Conservation (phyloP, 1,140 invertebrate species). For the Sycophaga agraensis region DNA sequence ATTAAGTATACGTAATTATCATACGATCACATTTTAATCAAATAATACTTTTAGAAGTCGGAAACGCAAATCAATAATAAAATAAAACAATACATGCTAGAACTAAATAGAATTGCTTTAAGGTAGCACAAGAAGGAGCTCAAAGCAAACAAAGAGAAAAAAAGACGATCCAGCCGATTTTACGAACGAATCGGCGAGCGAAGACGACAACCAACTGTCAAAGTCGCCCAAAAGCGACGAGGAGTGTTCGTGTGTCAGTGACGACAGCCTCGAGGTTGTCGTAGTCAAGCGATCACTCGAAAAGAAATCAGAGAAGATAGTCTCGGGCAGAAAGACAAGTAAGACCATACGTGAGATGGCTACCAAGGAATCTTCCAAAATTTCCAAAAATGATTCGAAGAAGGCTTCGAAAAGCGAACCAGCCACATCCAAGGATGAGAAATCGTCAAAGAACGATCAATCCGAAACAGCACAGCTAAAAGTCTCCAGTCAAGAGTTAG, state of each 20-base stretch:
- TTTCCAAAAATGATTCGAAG: constrained; percentile 32
- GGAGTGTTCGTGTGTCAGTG: constrained; percentile 41
- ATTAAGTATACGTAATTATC: too few species aligned
- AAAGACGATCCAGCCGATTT: background rate
- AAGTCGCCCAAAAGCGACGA: background rate
- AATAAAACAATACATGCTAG: constrained; percentile 8
- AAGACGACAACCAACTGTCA: constrained; percentile 10
- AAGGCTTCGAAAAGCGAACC: constrained; percentile 16
- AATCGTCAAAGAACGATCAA: background rate
- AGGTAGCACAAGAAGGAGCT: constrained; percentile 29
- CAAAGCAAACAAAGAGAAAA: constrained; percentile 29
- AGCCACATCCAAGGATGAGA: background rate
- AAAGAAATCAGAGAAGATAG: constrained; percentile 48
- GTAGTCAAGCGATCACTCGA: constrained; percentile 48
- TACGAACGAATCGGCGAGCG: background rate
- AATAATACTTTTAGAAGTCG: too few species aligned
- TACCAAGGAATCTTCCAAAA: constrained; percentile 29
- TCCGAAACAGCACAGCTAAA: background rate
- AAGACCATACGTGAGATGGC: constrained; percentile 42
- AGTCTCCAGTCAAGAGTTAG: constrained; percentile 2
- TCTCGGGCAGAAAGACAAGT: constrained; percentile 40
- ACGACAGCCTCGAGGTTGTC: constrained; percentile 53
- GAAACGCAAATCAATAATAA: too few species aligned
- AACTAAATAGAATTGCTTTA: constrained; percentile 9
- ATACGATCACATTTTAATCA: too few species aligned